These are phyloP conservation scores for Melanotaenia maccullochi DNA, from an alignment of 2,797 vertebrate species.

Conservation along the genomic window DNA sequence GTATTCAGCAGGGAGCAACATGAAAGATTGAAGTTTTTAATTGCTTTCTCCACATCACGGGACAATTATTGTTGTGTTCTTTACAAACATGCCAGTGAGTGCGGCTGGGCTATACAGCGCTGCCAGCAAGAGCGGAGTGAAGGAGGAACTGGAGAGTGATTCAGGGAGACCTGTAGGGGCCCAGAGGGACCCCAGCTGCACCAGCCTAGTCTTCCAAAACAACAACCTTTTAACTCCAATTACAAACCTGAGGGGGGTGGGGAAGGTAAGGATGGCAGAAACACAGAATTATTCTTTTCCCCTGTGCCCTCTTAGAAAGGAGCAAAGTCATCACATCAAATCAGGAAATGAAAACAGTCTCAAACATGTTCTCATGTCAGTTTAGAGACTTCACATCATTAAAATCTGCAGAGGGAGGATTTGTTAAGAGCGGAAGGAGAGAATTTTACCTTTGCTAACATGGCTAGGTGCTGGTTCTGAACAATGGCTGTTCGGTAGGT, in stretches of 20 bases:
- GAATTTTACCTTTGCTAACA: slow-evolving; percentile 92
- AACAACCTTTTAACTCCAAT: slow-evolving; percentile 82
- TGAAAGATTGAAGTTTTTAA: slow-evolving; percentile 85
- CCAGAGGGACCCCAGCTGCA: slow-evolving; percentile 56
- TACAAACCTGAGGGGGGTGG: slow-evolving; percentile 67
- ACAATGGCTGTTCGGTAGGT: slow-evolving; percentile 98
- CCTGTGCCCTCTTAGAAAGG: slow-evolving; percentile 56
- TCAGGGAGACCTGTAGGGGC: slow-evolving; percentile 64
- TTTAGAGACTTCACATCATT: not conserved
- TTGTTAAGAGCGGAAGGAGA: slow-evolving; percentile 4
- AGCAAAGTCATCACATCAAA: slow-evolving; percentile 49
- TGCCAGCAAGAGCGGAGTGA: slow-evolving; percentile 40
- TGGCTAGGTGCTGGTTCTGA: slow-evolving; percentile 98
- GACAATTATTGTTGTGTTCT: slow-evolving; percentile 78
- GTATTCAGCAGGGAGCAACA: slow-evolving; percentile 81
- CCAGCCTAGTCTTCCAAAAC: slow-evolving; percentile 63
- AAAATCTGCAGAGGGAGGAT: slow-evolving; percentile 26
- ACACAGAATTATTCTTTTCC: slow-evolving; percentile 62
- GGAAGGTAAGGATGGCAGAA: slow-evolving; percentile 42
- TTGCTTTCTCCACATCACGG: slow-evolving; percentile 82
- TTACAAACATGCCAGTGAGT: slow-evolving; percentile 68
- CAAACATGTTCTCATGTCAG: slow-evolving; percentile 34
- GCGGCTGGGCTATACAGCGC: slow-evolving; percentile 40
- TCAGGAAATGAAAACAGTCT: slow-evolving; percentile 53
- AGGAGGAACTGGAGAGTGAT: slow-evolving; percentile 60